phyloP scores from a whole-genome alignment of 2,888 invertebrate species.

The Caenorhabditis sp. region DNA sequence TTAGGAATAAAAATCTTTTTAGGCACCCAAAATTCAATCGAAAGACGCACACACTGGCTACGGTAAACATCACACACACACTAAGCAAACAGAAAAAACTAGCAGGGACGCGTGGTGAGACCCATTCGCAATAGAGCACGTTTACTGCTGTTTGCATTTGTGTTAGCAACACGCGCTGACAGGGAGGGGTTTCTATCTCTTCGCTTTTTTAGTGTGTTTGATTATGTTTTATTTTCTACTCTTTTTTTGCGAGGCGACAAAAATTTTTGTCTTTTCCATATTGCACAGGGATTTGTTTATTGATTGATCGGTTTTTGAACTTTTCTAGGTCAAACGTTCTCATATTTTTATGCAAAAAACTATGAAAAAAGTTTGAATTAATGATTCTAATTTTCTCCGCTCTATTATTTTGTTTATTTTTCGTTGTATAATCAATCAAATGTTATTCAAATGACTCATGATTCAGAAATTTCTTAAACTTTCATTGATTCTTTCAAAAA shows the following conservation, averaged over 20 bases:
- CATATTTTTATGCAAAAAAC: no score
- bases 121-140: constrained; percentile 20
- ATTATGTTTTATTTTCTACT: constrained; percentile 16
- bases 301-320: constrained; percentile 5
- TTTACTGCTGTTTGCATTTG: constrained; percentile 8
- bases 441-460: no score
- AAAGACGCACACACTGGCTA: not conserved
- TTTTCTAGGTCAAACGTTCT: not conserved
- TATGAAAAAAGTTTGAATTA: not conserved
- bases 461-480: no score
- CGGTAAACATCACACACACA: not conserved
- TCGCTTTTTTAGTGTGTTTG: no score
- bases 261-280: constrained; percentile 30
- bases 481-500: not conserved
- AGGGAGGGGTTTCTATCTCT: no score
- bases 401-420: not conserved
- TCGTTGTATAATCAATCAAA: no score
- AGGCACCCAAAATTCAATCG: constrained; percentile 4
- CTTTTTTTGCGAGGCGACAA: constrained; percentile 16
- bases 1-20: constrained; percentile 19
- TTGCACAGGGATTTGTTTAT: constrained; percentile 14
- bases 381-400: no score
- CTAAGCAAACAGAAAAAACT: constrained; percentile 7
- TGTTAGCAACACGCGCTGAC: constrained; percentile 11
- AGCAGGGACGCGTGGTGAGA: constrained; percentile 12